Evolutionary conservation across 2,888 invertebrate species (phyloP).

Genomic region (Hirudinaria manillensis): DNA sequence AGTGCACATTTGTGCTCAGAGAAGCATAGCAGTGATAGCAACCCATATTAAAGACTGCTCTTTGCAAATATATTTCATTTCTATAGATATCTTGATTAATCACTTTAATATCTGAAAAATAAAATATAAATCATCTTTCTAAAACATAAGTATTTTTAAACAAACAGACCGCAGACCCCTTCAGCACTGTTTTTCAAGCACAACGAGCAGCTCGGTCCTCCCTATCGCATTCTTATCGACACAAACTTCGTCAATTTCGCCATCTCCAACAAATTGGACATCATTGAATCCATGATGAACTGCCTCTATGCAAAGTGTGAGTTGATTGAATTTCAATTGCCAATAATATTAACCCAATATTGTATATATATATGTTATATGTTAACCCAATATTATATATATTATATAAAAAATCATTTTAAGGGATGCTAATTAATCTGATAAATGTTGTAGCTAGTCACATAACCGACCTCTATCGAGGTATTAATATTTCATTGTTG

Average conservation of each 20-base stretch:
- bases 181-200: slow-evolving; percentile 95
- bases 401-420: too few species aligned
- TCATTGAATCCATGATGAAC: slow-evolving; percentile 96
- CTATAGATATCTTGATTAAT: too few species aligned
- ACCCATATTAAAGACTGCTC: too few species aligned
- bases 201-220: slow-evolving; percentile 94
- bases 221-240: slow-evolving; percentile 89
- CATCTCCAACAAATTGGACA: slow-evolving; percentile 92
- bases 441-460: too few species aligned
- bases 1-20: too few species aligned
- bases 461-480: too few species aligned
- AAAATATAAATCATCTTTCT: too few species aligned
- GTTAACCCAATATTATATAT: neutral
- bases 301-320: slow-evolving; percentile 88
- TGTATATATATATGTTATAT: neutral
- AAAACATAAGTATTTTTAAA: too few species aligned
- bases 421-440: too few species aligned
- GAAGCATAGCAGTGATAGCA: too few species aligned
- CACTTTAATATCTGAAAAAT: too few species aligned
- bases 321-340: slow-evolving; percentile 36
- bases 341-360: neutral
- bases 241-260: slow-evolving; percentile 99
- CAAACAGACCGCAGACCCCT: slow-evolving; percentile 57
- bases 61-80: too few species aligned
- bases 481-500: neutral